A percentile compares a stretch with the other conserved stretches of the same genome.
Evolutionary conservation across 2,888 invertebrate species (phyloP).

Genomic region (Ochlodes sylvanus): DNA sequence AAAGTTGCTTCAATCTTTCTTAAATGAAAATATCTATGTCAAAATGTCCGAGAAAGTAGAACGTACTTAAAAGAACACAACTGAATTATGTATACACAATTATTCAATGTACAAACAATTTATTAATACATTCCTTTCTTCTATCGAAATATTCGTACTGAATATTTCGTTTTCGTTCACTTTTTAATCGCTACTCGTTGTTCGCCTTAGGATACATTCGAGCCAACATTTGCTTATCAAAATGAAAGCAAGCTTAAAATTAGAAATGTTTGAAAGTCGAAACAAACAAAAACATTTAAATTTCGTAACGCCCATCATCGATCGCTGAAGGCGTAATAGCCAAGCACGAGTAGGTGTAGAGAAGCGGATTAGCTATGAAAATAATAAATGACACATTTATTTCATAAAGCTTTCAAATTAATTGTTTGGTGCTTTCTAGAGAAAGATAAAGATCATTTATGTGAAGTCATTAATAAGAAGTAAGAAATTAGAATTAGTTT

Average conservation of each 20-base stretch:
- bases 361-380: conserved; percentile 22
- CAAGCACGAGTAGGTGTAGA: conserved; percentile 15
- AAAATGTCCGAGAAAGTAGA: too few relatives aligned
- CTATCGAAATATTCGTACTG: too few relatives aligned
- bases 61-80: too few relatives aligned
- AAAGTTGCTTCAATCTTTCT: too few relatives aligned
- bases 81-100: too few relatives aligned
- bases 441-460: too few relatives aligned
- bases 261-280: conserved; percentile 41
- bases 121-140: too few relatives aligned
- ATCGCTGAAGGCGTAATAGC: conserved; percentile 1
- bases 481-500: too few relatives aligned
- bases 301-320: conserved; percentile 19
- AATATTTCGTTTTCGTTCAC: too few relatives aligned
- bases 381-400: conserved; percentile 6
- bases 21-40: too few relatives aligned
- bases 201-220: neutral
- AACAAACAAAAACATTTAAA: conserved; percentile 22
- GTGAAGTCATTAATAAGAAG: too few relatives aligned
- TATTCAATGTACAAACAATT: too few relatives aligned
- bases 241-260: conserved; percentile 46
- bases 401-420: neutral
- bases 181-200: neutral
- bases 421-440: neutral
- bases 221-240: conserved; percentile 37